Conservation (phyloP, 1,140 invertebrate species). For the Stegodyphus mimosarum region DNA sequence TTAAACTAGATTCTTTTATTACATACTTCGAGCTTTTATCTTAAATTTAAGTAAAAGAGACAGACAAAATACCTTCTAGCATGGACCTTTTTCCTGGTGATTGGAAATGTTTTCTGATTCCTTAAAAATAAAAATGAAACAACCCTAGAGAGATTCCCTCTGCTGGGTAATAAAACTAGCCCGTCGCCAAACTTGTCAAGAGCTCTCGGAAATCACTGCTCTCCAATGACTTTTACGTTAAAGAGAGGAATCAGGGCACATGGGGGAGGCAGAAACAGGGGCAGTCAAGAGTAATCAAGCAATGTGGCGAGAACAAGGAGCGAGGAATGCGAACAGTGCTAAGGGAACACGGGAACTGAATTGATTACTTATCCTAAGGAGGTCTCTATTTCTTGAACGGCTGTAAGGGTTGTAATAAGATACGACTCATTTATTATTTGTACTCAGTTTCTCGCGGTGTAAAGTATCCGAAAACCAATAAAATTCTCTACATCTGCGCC, state of each 20-base stretch:
- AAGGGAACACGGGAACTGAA: slow-evolving; percentile 27
- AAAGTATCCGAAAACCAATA: too few relatives aligned
- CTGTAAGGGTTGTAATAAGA: slow-evolving; percentile 23
- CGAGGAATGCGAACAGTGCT: slow-evolving; percentile 12
- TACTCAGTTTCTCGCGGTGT: slow-evolving; percentile 7
- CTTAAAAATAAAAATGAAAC: slow-evolving; percentile 23
- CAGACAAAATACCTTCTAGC: not conserved
- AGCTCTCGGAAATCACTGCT: slow-evolving; percentile 10
- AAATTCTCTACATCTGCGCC: too few relatives aligned
- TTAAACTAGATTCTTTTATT: too few relatives aligned
- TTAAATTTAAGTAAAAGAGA: not conserved
- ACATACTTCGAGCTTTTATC: too few relatives aligned
- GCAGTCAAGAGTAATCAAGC: slow-evolving; percentile 37
- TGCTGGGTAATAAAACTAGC: slow-evolving; percentile 21
- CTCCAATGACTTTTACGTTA: slow-evolving; percentile 32
- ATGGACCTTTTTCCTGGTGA: slow-evolving; percentile 15
- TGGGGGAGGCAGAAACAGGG: not conserved
- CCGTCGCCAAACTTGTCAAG: slow-evolving; percentile 24
- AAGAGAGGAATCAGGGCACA: slow-evolving; percentile 6
- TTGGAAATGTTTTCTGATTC: not conserved
- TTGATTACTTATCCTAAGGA: slow-evolving; percentile 36
- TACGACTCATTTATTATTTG: slow-evolving; percentile 34
- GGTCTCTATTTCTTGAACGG: slow-evolving; percentile 31
- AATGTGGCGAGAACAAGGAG: slow-evolving; percentile 30
- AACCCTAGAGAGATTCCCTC: not conserved